A percentile compares a stretch with the other conserved stretches of the same genome.
phyloP scores from a whole-genome alignment of 2,888 invertebrate genomes.

The Cosmorhoe ocellata region DNA sequence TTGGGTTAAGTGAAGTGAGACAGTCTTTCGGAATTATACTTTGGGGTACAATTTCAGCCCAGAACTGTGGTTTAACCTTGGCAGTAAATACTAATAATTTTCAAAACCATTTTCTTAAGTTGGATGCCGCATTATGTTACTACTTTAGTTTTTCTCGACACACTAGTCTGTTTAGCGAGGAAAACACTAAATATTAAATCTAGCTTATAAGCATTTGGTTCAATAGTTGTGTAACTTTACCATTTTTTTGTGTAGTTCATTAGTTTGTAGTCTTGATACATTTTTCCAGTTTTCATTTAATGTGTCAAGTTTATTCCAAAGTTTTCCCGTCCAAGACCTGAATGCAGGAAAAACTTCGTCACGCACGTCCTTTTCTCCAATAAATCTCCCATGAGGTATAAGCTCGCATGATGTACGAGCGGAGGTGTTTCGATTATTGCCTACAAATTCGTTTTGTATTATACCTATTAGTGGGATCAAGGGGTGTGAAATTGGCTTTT shows the following conservation, averaged over 20 bases:
- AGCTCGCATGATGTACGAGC: constrained; percentile 31
- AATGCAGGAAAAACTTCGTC: constrained; percentile 1
- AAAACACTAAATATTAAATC: too few relatives aligned
- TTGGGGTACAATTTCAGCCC: background rate
- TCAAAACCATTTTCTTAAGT: too few relatives aligned
- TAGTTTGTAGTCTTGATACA: too few relatives aligned
- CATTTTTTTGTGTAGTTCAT: too few relatives aligned
- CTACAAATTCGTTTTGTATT: constrained; percentile 29
- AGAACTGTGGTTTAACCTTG: too few relatives aligned
- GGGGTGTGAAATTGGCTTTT: constrained; percentile 15
- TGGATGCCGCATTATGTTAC: too few relatives aligned
- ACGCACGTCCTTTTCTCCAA: constrained; percentile 5
- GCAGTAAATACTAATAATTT: too few relatives aligned
- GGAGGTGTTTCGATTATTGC: constrained; percentile 29
- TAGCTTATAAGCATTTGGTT: too few relatives aligned
- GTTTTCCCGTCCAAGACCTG: background rate
- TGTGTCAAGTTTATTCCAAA: background rate
- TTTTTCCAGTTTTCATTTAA: too few relatives aligned
- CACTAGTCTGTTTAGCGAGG: too few relatives aligned
- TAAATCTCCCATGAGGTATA: constrained; percentile 34
- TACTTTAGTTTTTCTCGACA: too few relatives aligned
- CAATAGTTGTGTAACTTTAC: too few relatives aligned
- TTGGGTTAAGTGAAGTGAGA: constrained; percentile 1
- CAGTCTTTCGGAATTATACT: background rate
- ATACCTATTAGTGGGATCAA: constrained; percentile 17